Evolutionary conservation across 2,888 invertebrate species (phyloP), one percentile per base, ranked within the genome.

Genomic region (Agapostemon virescens): DNA sequence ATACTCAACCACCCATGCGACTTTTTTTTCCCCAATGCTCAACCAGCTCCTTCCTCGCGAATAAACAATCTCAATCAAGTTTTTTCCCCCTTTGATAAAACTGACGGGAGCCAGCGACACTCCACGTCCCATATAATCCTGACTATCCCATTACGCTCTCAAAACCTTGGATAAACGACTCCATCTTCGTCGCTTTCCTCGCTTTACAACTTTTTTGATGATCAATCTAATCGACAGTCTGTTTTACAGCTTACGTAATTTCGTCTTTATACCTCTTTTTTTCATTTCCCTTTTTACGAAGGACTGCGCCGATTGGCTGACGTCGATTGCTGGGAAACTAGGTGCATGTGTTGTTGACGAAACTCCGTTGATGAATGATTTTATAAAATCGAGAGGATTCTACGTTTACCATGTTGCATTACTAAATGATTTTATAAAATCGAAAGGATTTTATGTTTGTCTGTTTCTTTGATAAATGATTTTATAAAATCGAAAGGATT

Each of bases 21-120:
- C 33, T 55, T 55, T 61, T 58, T 26, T 61, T 61, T 33, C 13
- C 17, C 30, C 33, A n/a, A n/a, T 9, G 61, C 61, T 33, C 61
- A 9, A 61, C 30, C 30, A 11, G 9, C 20, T 33, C 55, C 5
- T 5, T 33, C 3, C 61, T 20, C 61, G 30, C 61, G 30, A 33
- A 61, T 61, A 33, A 61, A 61, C 61, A 30, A 33, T 61, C 30
- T 33, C 61, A 30, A 61, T 61, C 61, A 30, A 61, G 61, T 61
- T 30, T 9, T 20, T 61, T n/a, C n/a, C 30, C 33, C 30, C 33
- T 17, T 33, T 30, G 33, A 61, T 3, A 30, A 20, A 61, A 30
- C 61, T 20, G n/a, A n/a, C 26, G 15, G 1, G 23, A 23, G 55
- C 26, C 55, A 26, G 52, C 26, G 52, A 23, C 52, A 26, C 26